Evolutionary conservation across 2,113 vertebrate genomes (phyloP).

Genomic region (Actinemys pallida): DNA sequence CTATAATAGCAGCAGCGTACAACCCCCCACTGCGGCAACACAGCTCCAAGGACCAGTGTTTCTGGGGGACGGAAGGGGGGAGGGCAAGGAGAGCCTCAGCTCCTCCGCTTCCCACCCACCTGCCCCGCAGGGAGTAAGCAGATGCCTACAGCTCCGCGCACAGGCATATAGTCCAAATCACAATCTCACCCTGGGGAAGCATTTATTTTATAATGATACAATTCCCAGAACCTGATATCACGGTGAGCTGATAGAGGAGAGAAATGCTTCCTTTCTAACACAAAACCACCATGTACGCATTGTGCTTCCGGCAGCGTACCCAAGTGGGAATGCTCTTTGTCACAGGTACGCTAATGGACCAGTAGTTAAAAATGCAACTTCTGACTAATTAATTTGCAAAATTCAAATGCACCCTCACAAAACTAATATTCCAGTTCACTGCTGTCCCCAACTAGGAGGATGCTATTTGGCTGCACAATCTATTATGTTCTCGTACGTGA

Average conservation of each 20-base stretch:
- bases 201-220: neutral
- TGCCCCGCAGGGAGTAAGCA: neutral
- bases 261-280: neutral
- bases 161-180: neutral
- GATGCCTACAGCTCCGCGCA: fast-evolving
- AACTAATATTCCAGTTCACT: conserved; percentile 64
- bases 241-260: neutral
- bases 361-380: conserved; percentile 33
- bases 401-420: conserved; percentile 33
- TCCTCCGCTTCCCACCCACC: neutral
- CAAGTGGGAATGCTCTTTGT: neutral
- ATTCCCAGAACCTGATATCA: neutral
- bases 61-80: neutral
- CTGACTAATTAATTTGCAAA: conserved; percentile 32
- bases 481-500: conserved; percentile 73
- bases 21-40: neutral
- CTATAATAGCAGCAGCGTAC: neutral
- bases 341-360: fast-evolving
- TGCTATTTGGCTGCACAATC: conserved; percentile 64
- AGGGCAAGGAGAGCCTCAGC: neutral
- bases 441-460: conserved; percentile 47
- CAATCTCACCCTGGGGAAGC: neutral
- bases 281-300: neutral
- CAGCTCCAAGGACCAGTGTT: fast-evolving
- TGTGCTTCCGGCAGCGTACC: neutral